A percentile compares a stretch with the other conserved stretches of the same genome.
Conservation (phyloP, 2,888 invertebrate species). For the Odontomyia ornata region DNA sequence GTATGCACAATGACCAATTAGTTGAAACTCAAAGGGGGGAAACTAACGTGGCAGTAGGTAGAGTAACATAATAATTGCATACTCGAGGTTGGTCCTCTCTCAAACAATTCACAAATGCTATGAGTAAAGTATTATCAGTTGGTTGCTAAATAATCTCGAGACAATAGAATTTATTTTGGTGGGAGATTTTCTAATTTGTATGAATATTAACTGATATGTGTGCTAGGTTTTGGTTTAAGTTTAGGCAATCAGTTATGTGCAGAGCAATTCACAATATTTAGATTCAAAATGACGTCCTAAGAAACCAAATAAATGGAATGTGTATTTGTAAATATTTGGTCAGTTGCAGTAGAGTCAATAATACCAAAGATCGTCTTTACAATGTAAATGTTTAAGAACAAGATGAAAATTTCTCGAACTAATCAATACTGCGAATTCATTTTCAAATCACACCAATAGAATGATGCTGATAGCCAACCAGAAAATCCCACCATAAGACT, state of each 20-base stretch:
- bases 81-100: background rate
- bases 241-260: background rate
- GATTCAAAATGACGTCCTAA: background rate
- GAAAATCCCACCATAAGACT: background rate
- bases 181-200: too few species aligned
- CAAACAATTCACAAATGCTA: background rate
- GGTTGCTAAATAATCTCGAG: background rate
- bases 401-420: too few species aligned
- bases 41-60: background rate
- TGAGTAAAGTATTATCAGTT: background rate
- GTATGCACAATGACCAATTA: background rate
- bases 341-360: background rate
- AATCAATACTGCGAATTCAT: background rate
- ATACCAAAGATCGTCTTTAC: background rate
- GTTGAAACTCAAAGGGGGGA: background rate
- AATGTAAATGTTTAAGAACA: too few species aligned
- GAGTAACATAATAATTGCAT: background rate
- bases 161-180: background rate
- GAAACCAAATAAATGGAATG: background rate
- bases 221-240: constrained; percentile 12
- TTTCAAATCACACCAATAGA: too few species aligned
- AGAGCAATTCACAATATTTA: background rate
- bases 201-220: too few species aligned
- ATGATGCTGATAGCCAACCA: background rate
- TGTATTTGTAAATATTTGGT: background rate